Percentiles rank a stretch among this genome's conserved stretches.
These are phyloP conservation scores for Ceratitis capitata DNA, from an alignment of 1,140 invertebrate species.

Conservation along the genomic window DNA sequence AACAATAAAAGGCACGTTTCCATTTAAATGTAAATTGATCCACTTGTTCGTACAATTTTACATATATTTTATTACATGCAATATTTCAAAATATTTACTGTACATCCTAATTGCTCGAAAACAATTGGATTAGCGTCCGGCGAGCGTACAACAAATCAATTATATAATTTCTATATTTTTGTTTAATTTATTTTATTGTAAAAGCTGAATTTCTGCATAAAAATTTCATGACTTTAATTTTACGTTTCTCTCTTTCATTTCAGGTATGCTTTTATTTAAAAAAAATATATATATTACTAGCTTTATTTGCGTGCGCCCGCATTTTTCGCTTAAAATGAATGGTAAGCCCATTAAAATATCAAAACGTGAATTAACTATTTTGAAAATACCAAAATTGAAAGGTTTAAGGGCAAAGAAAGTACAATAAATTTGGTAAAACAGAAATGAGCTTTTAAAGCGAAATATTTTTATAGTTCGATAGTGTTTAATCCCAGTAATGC, in stretches of 20 bases:
- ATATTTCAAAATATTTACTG: slow-evolving; percentile 17
- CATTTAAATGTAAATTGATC: not conserved
- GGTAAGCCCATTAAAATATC: too few species aligned
- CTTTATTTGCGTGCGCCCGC: too few species aligned
- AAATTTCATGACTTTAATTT: not conserved
- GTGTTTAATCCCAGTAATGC: too few species aligned
- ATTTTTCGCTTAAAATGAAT: not conserved
- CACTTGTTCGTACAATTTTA: not conserved
- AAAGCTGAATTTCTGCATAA: not conserved
- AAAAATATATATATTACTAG: too few species aligned
- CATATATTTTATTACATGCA: not conserved
- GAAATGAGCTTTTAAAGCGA: too few species aligned
- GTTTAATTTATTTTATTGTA: not conserved
- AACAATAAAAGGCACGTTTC: too few species aligned
- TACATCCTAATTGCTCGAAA: not conserved
- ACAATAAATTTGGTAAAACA: too few species aligned
- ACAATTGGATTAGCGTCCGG: not conserved
- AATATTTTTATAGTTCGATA: too few species aligned
- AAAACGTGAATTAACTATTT: too few species aligned
- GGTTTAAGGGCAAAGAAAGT: too few species aligned
- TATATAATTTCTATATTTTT: not conserved
- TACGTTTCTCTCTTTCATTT: not conserved
- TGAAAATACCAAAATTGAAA: too few species aligned
- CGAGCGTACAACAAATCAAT: too few species aligned
- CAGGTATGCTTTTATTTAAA: slow-evolving; percentile 2